These are phyloP conservation scores for Acanthosoma haemorrhoidale DNA, from an alignment of 2,888 invertebrate species.

Conservation along the genomic window DNA sequence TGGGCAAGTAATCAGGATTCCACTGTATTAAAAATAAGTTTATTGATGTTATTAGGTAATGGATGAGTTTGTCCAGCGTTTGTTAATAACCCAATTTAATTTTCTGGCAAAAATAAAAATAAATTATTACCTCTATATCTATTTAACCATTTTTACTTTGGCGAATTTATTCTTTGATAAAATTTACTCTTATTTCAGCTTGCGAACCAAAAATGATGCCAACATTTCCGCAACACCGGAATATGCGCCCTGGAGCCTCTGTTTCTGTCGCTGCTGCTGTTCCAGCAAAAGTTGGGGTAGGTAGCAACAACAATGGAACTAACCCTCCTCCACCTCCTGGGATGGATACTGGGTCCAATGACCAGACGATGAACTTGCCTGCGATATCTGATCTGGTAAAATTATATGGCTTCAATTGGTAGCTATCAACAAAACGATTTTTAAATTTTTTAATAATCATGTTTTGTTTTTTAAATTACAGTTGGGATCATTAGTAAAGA, in stretches of 20 bases:
- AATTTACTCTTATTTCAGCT: conserved; percentile 54
- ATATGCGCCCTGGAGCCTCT: conserved; percentile 54
- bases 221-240: conserved; percentile 92
- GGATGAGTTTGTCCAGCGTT: too few species aligned
- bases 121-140: too few species aligned
- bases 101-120: too few species aligned
- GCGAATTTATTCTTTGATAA: neutral
- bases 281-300: neutral
- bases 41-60: too few species aligned
- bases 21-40: too few species aligned
- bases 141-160: too few species aligned
- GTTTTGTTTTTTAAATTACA: conserved; percentile 45
- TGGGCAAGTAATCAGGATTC: too few species aligned
- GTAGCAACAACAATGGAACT: conserved; percentile 22
- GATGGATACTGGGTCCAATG: conserved; percentile 56
- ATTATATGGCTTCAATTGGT: neutral
- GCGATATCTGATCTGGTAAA: conserved; percentile 72
- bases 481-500: conserved; percentile 75
- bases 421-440: neutral
- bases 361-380: conserved; percentile 69
- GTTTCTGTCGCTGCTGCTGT: neutral
- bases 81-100: too few species aligned
- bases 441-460: neutral
- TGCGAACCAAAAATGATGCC: conserved; percentile 98
- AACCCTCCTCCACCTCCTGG: conserved; percentile 37